phyloP scores from a whole-genome alignment of 1,140 invertebrate species.

The Zeugodacus cucurbitae region DNA sequence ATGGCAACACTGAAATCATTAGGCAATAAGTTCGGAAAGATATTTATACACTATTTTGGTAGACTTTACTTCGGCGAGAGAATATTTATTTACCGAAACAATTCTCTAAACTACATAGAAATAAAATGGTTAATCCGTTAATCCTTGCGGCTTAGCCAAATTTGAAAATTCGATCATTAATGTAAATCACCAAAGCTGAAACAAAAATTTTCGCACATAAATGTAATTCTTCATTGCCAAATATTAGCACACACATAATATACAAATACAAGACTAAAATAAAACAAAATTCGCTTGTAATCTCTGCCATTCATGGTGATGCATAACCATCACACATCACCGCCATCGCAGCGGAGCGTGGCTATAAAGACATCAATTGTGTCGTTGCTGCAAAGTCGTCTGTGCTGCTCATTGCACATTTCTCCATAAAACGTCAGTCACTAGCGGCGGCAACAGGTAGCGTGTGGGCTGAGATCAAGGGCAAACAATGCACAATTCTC shows the following conservation, averaged over 20 bases:
- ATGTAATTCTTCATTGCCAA: neutral
- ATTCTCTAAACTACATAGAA: neutral
- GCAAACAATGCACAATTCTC: slow-evolving; percentile 36
- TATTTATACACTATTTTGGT: no score
- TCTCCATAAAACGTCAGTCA: slow-evolving; percentile 21
- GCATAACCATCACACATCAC: slow-evolving; percentile 5
- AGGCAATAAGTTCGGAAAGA: no score
- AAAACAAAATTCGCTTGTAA: neutral
- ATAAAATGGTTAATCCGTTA: neutral
- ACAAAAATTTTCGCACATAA: neutral
- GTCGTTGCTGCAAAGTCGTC: neutral
- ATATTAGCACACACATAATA: neutral
- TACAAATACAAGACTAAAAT: neutral
- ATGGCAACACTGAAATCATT: no score
- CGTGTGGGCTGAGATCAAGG: slow-evolving; percentile 28
- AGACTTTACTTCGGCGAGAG: no score
- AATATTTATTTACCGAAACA: no score
- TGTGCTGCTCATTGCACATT: slow-evolving; percentile 39
- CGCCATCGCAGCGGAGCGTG: neutral
- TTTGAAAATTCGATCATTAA: neutral
- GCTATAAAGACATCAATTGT: neutral
- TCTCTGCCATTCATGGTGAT: neutral
- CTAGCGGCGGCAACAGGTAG: slow-evolving; percentile 6
- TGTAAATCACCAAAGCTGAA: neutral
- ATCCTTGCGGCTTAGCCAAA: neutral